Percentiles rank a stretch among this genome's conserved stretches.
phyloP scores from a whole-genome alignment of 2,888 invertebrate species.

The Patella pellucida region DNA sequence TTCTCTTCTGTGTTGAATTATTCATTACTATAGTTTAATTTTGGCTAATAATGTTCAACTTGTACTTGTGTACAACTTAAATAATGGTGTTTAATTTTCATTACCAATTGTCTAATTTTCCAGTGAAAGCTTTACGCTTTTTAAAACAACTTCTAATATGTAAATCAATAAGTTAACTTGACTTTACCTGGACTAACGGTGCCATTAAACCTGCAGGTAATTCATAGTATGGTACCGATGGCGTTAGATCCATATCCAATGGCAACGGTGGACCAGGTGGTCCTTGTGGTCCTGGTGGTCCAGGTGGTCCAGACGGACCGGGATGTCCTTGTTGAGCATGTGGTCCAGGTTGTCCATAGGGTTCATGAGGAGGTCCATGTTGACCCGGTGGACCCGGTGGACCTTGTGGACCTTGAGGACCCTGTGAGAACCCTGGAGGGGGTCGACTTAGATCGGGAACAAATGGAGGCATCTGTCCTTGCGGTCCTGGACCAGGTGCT shows the following conservation, averaged over 20 bases:
- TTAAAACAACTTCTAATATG: no score
- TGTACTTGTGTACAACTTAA: no score
- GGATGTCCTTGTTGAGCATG: conserved; percentile 64
- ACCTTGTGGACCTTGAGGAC: conserved; percentile 65
- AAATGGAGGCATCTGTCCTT: conserved; percentile 22
- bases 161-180: not conserved
- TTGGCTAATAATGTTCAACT: no score
- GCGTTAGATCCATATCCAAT: conserved; percentile 75
- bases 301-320: conserved; percentile 36
- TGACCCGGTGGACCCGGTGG: conserved; percentile 50
- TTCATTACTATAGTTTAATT: no score
- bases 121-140: no score
- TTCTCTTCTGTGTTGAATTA: no score
- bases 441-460: conserved; percentile 64
- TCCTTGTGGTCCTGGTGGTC: conserved; percentile 52
- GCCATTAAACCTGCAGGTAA: conserved; percentile 98
- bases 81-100: no score
- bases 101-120: no score
- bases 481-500: not conserved
- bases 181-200: conserved; percentile 87
- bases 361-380: conserved; percentile 44
- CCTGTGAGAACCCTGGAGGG: conserved; percentile 70
- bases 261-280: conserved; percentile 8
- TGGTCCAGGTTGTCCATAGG: conserved; percentile 44
- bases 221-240: conserved; percentile 95